Conservation (phyloP, 2,113 vertebrate species). For the Oreamnos americanus region DNA sequence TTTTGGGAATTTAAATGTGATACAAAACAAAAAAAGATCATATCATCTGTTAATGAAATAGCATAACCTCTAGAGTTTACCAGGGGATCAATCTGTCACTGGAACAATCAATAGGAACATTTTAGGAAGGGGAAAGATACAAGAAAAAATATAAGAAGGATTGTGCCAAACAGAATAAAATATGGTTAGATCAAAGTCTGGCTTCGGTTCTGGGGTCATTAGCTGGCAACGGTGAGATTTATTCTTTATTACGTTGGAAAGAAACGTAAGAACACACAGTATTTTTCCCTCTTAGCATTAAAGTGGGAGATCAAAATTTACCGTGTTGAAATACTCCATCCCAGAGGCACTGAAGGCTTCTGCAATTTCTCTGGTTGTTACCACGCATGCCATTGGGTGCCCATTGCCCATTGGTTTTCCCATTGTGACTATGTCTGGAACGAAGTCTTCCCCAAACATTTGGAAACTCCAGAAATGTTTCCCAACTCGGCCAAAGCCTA, state of each 20-base stretch:
- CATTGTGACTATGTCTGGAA: constrained; percentile 98
- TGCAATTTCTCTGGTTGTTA: constrained; percentile 93
- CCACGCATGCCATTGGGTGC: constrained; percentile 97
- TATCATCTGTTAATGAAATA: neutral
- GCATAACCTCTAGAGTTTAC: neutral
- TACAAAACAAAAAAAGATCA: neutral
- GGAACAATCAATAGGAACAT: neutral
- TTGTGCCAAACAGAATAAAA: neutral
- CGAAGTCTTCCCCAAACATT: constrained; percentile 91
- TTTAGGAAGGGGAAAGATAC: neutral
- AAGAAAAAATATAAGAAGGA: neutral
- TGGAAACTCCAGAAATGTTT: constrained; percentile 97
- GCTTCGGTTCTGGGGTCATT: neutral
- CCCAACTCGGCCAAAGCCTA: constrained; percentile 95
- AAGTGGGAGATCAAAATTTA: constrained; percentile 71
- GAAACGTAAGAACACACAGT: neutral
- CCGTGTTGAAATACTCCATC: constrained; percentile 98
- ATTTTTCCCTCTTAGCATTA: neutral
- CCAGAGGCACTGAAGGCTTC: constrained; percentile 90
- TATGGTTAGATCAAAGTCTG: neutral
- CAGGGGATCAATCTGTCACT: neutral
- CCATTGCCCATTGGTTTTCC: constrained; percentile 98
- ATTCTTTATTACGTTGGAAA: neutral
- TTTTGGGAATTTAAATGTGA: neutral
- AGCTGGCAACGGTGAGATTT: neutral